Base-by-base conservation (phyloP, 2,888 invertebrate genomes). In the Dioctria linearis region DNA sequence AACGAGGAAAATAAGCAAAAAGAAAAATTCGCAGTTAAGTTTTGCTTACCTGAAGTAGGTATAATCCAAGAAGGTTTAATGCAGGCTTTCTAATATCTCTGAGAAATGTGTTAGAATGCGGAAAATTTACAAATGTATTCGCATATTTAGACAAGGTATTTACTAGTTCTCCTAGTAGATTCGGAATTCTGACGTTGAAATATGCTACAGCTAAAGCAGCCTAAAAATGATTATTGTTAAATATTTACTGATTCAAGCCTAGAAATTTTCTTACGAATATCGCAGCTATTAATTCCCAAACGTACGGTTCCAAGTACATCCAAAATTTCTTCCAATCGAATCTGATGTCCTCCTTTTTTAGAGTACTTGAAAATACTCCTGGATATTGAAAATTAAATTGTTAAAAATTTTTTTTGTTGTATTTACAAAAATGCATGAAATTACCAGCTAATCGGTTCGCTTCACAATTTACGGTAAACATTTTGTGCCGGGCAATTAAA, bases 131-230 rank as follows among this genome's bases (percentile, higher is more conserved):
- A 82, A 89, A 90, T 37, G 87, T 88, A 65, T 90, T 90, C 13
- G 90, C 90, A 85, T 91, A 91, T 83, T 91, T 90, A 0, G 94
- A 91, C 63, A 95, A 89, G 2, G 94, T 93, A 90, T 98, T 97
- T 25, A 97, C 94, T 46, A 97, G 90, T 66, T 93, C 92, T 39
- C 97, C 97, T 81, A 98, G 90, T 85, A 95, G 90, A 80, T 94
- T 92, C 0, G 98, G 98, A 85, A 98, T 95, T 90, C 96, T 93
- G 80, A 98, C 95, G 87, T 98, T 98, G 81, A 97, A 90, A 83
- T 95, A 90, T 11, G 98, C 97, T 42, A 97, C 97, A 78, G 94
- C 91, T 80, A 98, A 88, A 3, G 98, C 97, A 81, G 96, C 95
- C 97, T 97, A 90, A 80, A 91, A 82, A 82, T 73, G 83, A 80